phyloP scores from a whole-genome alignment of 2,797 vertebrate genomes.

The Mallotus villosus region DNA sequence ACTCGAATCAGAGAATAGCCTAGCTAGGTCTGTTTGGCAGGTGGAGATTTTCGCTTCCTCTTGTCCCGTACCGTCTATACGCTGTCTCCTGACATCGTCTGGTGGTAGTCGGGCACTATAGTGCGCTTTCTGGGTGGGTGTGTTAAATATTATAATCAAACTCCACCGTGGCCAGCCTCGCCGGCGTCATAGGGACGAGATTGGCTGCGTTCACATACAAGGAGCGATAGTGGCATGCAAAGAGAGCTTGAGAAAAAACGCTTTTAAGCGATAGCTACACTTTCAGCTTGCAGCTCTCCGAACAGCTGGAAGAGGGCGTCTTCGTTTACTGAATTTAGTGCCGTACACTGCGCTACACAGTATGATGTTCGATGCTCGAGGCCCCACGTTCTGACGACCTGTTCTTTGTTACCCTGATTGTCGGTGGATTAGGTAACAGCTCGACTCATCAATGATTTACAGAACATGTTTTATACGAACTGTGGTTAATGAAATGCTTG shows the following conservation, averaged over 20 bases:
- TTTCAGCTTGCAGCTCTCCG: constrained; percentile 64
- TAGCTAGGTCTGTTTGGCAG: constrained; percentile 58
- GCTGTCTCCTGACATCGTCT: constrained; percentile 44
- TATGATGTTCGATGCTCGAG: background rate
- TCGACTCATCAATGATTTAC: background rate
- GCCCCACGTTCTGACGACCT: background rate
- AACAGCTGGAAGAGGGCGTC: constrained; percentile 77
- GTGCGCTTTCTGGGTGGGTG: constrained; percentile 71
- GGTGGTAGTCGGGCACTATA: constrained; percentile 50
- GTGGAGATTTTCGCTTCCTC: constrained; percentile 65
- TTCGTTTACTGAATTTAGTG: constrained; percentile 14
- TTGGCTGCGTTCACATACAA: constrained; percentile 83
- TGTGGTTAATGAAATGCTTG: no score
- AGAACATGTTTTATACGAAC: background rate
- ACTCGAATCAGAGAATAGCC: constrained; percentile 32
- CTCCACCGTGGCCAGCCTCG: constrained; percentile 83
- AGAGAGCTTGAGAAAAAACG: constrained; percentile 67
- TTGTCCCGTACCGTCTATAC: constrained; percentile 16
- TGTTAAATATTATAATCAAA: constrained; percentile 88
- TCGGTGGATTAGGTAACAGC: background rate
- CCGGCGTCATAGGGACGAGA: constrained; percentile 89
- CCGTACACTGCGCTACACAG: background rate
- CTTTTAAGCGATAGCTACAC: constrained; percentile 33
- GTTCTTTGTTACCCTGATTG: background rate
- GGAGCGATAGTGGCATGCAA: constrained; percentile 79